Conservation (phyloP, 2,113 vertebrate species). For the Fulica atra region DNA sequence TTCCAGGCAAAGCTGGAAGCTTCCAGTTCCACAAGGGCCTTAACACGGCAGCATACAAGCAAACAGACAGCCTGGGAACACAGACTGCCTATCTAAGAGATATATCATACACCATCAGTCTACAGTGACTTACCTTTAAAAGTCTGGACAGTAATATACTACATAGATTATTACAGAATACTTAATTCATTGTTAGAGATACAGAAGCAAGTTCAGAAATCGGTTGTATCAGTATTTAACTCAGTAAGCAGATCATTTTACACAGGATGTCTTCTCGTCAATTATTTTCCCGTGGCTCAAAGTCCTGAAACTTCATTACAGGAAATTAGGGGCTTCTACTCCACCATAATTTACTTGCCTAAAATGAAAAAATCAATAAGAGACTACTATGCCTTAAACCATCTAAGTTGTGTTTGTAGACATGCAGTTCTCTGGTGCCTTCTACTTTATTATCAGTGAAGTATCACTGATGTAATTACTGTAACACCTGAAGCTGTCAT, state of each 20-base stretch:
- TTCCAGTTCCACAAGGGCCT: background rate
- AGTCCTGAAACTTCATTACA: background rate
- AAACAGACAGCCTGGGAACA: background rate
- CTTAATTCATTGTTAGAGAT: background rate
- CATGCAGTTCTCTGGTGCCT: background rate
- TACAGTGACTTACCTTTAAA: background rate
- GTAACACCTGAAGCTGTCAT: background rate
- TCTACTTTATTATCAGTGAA: constrained; percentile 16
- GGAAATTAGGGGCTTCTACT: background rate
- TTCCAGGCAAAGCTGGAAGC: background rate
- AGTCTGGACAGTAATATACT: background rate
- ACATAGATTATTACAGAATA: background rate
- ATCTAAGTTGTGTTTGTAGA: background rate
- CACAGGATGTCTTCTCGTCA: background rate
- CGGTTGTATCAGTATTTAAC: background rate
- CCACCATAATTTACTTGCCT: background rate
- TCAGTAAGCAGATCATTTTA: background rate
- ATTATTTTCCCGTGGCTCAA: background rate
- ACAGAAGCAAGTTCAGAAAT: background rate
- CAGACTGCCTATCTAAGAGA: background rate
- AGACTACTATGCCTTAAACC: background rate
- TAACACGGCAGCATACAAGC: background rate
- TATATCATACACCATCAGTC: fast-evolving
- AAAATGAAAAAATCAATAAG: constrained; percentile 26
- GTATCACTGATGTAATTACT: background rate